Evolutionary conservation across 2,113 vertebrate species (phyloP), one percentile per base, ranked within the genome.

Genomic region (Circaetus cinerascens): DNA sequence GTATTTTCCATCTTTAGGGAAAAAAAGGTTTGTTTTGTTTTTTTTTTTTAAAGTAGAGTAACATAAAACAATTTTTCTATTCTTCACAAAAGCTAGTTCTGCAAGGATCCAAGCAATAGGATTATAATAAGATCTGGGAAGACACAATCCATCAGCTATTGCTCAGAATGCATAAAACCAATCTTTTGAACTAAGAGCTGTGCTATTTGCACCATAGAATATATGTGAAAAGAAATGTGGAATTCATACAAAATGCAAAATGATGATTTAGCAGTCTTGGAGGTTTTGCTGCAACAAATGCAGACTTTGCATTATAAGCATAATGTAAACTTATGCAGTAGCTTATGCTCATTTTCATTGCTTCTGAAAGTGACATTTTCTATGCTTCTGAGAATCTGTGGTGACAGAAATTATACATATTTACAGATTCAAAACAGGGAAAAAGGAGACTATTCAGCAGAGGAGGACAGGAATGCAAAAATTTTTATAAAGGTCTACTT

Each of bases 1-100:
- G 82, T 98, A 97, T 95, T 98, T 97, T 98, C 97, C 95, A 98
- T 98, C 99, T 99, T 99, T 98, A 98, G 90, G 97, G 90, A 93
- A 98, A 87, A 98, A 98, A 95, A 97, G 40, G 4, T 4, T 67
- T 8, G 41, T 36, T 40, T 46, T 17, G 57, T 57, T 89, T 72
- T 8, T 46, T 36, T 40, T 64, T 91, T 76, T 80, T 9, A 2
- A 71, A 83, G 30, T 63, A 30, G 26, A 84, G 30, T 51, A 38
- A n/a, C 17, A 57, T 20, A 90, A 77, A 90, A 32, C 36, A 62
- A 51, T 85, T 95, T 93, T 83, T 93, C 46, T 81, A 0, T 79
- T 77, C 41, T 74, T 74, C 81, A 83, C 19, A 53, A 84, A 90
- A 94, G 56, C 48, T 82, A 69, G 22, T 77, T 86, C 78, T 93